Conservation (phyloP, 2,113 vertebrate genomes). For the Lepus europaeus region DNA sequence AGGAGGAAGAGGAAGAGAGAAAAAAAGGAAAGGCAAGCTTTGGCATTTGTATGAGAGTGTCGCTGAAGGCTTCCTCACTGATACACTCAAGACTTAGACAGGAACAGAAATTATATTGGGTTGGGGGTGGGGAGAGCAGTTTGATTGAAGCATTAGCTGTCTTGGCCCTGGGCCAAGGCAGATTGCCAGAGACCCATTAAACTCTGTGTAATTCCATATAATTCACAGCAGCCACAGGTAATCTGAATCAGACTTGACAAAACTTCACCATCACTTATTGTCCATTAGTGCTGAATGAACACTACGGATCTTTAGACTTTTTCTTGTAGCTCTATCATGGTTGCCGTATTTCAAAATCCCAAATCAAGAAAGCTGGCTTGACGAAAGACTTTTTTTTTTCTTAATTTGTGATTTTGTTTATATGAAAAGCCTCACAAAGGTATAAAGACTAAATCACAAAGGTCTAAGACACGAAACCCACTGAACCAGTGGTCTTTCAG, state of each 20-base stretch:
- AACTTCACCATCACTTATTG: constrained; percentile 69
- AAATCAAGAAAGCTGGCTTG: constrained; percentile 50
- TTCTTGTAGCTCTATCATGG: constrained; percentile 18
- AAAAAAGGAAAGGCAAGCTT: background rate
- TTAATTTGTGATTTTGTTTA: constrained; percentile 67
- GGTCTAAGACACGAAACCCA: constrained; percentile 57
- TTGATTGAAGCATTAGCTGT: constrained; percentile 77
- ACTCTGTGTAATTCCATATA: constrained; percentile 78
- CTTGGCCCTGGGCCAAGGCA: constrained; percentile 75
- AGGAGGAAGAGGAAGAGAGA: background rate
- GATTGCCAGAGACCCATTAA: constrained; percentile 81
- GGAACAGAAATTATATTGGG: constrained; percentile 63
- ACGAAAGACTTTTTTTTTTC: constrained; percentile 35
- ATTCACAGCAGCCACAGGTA: constrained; percentile 80
- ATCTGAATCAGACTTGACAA: constrained; percentile 78
- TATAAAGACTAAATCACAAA: constrained; percentile 54
- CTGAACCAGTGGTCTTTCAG: constrained; percentile 57
- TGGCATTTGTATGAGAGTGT: constrained; percentile 58
- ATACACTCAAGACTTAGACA: constrained; percentile 30
- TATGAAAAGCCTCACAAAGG: constrained; percentile 53
- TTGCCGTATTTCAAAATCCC: constrained; percentile 42
- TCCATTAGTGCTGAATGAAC: constrained; percentile 63
- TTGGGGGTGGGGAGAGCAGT: constrained; percentile 47
- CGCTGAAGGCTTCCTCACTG: constrained; percentile 67
- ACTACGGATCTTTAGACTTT: constrained; percentile 55